Evolutionary conservation across 2,113 vertebrate genomes (phyloP), one percentile per base, ranked within the genome.

Genomic region (Xenopus laevis): DNA sequence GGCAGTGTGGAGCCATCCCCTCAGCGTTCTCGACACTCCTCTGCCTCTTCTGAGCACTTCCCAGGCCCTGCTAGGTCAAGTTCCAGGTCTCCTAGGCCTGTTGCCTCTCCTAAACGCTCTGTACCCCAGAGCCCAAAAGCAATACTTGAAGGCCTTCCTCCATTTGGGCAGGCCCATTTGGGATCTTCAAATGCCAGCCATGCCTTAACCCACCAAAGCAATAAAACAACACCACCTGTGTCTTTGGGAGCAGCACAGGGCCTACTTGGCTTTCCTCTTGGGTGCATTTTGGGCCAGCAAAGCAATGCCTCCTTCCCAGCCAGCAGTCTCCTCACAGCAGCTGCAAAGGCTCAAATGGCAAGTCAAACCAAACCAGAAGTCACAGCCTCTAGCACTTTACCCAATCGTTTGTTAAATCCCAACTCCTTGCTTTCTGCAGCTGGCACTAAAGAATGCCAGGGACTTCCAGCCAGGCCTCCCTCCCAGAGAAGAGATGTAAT

Each of bases 311-410:
- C 93, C 16, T 95, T 95, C 81, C 93, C 93, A 7, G 92, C 95
- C 62, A 95, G 94, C 82, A 95, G 89, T 80, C 84, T 96, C 33
- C 93, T 96, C 50, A 95, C 92, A 27, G 93, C 92, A 13, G 94
- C 95, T 4, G 93, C 94, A 83, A 94, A 93, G 87, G 93, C 94
- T 81, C 94, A 97, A 84, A 79, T 92, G 83, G 89, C 89, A 53
- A 90, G 81, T 83, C 91, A 92, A 89, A 86, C 86, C 82, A 88
- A 72, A 71, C 66, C 64, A 71, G 17, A 74, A 59, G 83, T 72
- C 75, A 81, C 71, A 61, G 83, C 79, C 78, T 78, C 81, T 82
- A 89, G 95, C 94, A 96, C 94, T 96, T 96, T 96, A 94, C 90
- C 90, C 79, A 90, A 86, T 84, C 82, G 80, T 72, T 78, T 80